These are phyloP conservation scores for Penaeus vannamei DNA, from an alignment of 1,140 invertebrate genomes.

Conservation along the genomic window DNA sequence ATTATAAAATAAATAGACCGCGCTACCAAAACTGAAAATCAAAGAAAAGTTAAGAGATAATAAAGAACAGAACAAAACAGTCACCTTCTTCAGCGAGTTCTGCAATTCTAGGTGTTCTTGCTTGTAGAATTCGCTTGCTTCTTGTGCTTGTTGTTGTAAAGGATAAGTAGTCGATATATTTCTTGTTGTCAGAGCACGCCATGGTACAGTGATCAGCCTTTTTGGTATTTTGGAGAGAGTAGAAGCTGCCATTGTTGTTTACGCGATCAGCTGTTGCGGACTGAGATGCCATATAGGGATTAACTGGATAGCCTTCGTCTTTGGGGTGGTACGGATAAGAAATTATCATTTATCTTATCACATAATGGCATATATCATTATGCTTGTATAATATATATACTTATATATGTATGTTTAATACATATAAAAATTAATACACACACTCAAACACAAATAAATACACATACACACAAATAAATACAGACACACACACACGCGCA, in stretches of 20 bases:
- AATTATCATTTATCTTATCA: no score
- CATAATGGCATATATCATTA: no score
- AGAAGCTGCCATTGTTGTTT: no score
- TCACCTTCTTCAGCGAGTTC: slow-evolving; percentile 54
- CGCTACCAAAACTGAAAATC: not conserved
- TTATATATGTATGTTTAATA: no score
- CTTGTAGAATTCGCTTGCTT: slow-evolving; percentile 10
- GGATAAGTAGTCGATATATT: not conserved
- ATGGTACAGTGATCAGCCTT: not conserved
- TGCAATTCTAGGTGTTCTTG: slow-evolving; percentile 60
- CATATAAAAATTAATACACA: no score
- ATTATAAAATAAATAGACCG: no score
- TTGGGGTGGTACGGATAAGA: no score
- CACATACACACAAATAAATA: not conserved
- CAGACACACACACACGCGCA: not conserved
- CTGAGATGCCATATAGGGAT: no score
- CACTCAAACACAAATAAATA: not conserved
- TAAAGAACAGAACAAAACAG: not conserved
- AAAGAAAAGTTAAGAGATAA: no score
- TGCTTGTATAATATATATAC: no score
- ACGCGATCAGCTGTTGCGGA: no score
- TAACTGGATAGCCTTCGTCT: no score
- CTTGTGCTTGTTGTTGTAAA: not conserved
- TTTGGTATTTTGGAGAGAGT: not conserved
- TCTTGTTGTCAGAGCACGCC: not conserved